A percentile compares a stretch with the other conserved stretches of the same genome.
Conservation (phyloP, 2,888 invertebrate species). For the Aquatica leii region DNA sequence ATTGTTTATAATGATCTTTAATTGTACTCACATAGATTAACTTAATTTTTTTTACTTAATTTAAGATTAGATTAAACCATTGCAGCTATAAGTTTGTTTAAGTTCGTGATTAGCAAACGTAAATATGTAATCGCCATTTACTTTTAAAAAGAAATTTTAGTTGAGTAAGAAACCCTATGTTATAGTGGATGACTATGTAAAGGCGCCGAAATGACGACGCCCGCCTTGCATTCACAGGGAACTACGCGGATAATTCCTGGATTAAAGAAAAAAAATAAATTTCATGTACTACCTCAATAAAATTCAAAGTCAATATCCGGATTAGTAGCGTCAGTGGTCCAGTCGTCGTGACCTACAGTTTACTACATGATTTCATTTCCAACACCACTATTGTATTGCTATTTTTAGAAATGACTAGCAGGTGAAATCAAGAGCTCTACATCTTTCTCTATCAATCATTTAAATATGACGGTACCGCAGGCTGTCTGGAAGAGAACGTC, state of each 20-base stretch:
- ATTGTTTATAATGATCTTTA: too few relatives aligned
- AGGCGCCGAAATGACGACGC: conserved; percentile 25
- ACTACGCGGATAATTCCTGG: conserved; percentile 16
- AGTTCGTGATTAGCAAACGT: too few relatives aligned
- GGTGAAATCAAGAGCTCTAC: conserved; percentile 38
- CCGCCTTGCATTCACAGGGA: conserved; percentile 29
- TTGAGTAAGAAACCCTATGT: conserved; percentile 28
- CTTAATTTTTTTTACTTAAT: too few relatives aligned
- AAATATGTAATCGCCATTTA: neutral
- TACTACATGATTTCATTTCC: conserved; percentile 41
- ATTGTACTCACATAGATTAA: too few relatives aligned
- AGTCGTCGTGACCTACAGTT: conserved; percentile 35
- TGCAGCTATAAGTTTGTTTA: too few relatives aligned
- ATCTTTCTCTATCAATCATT: conserved; percentile 34
- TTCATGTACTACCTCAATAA: neutral
- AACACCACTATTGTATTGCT: conserved; percentile 37
- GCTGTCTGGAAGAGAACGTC: conserved; percentile 9
- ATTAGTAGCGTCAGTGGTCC: conserved; percentile 25
- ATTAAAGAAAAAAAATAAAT: neutral
- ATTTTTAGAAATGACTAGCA: conserved; percentile 41
- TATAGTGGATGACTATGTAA: conserved; percentile 16
- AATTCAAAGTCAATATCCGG: conserved; percentile 34
- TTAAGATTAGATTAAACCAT: too few relatives aligned
- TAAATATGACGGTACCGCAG: conserved; percentile 26
- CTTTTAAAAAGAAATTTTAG: conserved; percentile 19